Percentiles rank a stretch among this genome's conserved stretches.
These are phyloP conservation scores for Caenorhabditis uteleia DNA, from an alignment of 2,888 invertebrate species.

Conservation along the genomic window DNA sequence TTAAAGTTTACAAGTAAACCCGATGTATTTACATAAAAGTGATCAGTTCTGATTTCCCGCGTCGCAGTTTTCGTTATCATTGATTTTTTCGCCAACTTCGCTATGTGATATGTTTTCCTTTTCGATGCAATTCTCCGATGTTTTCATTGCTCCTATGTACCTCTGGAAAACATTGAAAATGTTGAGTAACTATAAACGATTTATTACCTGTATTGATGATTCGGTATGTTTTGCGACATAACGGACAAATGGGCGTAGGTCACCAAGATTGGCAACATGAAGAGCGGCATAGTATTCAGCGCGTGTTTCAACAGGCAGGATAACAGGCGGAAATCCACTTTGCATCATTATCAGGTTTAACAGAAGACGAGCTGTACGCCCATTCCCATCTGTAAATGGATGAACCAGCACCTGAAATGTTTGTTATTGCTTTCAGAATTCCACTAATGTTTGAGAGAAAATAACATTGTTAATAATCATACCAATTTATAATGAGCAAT, in stretches of 20 bases:
- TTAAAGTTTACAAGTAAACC: too few species aligned
- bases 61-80: too few species aligned
- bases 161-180: constrained; percentile 17
- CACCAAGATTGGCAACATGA: constrained; percentile 89
- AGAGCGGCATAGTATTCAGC: constrained; percentile 80
- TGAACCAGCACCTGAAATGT: constrained; percentile 81
- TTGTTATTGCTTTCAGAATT: background rate
- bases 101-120: too few species aligned
- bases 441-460: constrained; percentile 89
- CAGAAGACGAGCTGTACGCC: constrained; percentile 88
- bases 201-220: constrained; percentile 55
- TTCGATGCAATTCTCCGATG: constrained; percentile 11
- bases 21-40: background rate
- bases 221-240: constrained; percentile 80
- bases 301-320: constrained; percentile 59
- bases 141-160: constrained; percentile 33
- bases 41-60: background rate
- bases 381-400: constrained; percentile 95
- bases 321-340: constrained; percentile 91
- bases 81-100: too few species aligned
- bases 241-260: constrained; percentile 90
- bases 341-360: constrained; percentile 95
- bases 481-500: constrained; percentile 92
- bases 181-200: background rate
- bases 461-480: constrained; percentile 75